A percentile compares a stretch with the other conserved stretches of the same genome.
Evolutionary conservation across 2,888 invertebrate species (phyloP).

Genomic region (Meteorus colon): DNA sequence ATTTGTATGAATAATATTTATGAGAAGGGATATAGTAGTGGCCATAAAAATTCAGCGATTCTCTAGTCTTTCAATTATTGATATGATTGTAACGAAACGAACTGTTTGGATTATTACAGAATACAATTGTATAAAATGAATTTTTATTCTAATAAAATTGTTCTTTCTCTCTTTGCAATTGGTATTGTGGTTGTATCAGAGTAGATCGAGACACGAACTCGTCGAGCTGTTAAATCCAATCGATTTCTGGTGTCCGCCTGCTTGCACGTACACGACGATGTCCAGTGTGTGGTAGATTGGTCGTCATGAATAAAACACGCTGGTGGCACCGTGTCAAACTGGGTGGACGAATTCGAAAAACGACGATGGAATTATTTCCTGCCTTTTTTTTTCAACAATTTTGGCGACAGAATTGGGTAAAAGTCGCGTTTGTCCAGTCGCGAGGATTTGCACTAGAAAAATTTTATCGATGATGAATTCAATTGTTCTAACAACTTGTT

Average conservation of each 20-base stretch:
- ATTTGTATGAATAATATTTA: not conserved
- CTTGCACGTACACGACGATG: conserved; percentile 44
- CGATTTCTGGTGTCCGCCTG: conserved; percentile 42
- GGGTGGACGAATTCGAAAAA: conserved; percentile 53
- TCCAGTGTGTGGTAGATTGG: conserved; percentile 30
- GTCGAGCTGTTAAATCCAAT: conserved; percentile 54
- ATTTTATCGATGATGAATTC: not conserved
- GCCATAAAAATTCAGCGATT: too few relatives aligned
- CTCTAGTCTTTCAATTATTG: too few relatives aligned
- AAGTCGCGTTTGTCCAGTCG: not conserved
- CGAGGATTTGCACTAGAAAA: not conserved
- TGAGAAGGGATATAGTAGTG: not conserved
- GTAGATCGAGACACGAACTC: conserved; percentile 28
- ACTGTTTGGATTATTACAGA: too few relatives aligned
- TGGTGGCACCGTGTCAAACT: conserved; percentile 56
- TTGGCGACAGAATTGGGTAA: not conserved
- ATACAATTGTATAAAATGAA: too few relatives aligned
- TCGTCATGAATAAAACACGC: conserved; percentile 57
- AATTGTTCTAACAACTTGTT: not conserved
- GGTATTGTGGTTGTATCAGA: not conserved
- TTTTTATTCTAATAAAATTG: not conserved
- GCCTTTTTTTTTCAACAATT: conserved; percentile 34
- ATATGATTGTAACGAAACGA: too few relatives aligned
- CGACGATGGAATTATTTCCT: conserved; percentile 51
- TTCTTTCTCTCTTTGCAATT: not conserved